Percentiles rank a stretch among this genome's conserved stretches.
Conservation (phyloP, 2,113 vertebrate species). For the Pterocles burchelli region DNA sequence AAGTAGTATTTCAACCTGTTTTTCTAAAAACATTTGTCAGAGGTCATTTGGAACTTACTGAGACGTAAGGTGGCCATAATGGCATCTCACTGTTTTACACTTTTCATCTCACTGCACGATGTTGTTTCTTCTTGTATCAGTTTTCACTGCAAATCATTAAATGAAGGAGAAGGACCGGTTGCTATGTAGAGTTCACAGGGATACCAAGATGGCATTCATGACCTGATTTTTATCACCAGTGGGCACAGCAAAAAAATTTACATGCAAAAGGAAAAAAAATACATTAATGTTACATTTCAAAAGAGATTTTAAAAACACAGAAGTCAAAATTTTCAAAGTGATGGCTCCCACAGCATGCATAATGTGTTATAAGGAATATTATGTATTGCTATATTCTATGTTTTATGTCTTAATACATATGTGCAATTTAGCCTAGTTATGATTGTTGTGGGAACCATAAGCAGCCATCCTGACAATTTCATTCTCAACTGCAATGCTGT, state of each 20-base stretch:
- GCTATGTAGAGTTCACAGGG: background rate
- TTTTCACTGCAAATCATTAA: background rate
- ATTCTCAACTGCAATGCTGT: background rate
- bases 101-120: background rate
- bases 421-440: background rate
- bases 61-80: background rate
- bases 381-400: background rate
- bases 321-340: conserved; percentile 12
- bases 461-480: conserved; percentile 9
- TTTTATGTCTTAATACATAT: conserved; percentile 6
- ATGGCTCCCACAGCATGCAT: conserved; percentile 12
- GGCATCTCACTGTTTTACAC: background rate
- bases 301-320: background rate
- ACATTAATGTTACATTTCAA: background rate
- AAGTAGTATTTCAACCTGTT: background rate
- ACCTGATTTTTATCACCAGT: conserved; percentile 13
- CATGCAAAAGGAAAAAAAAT: background rate
- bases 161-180: background rate
- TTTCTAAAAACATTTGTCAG: background rate
- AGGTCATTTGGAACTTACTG: background rate
- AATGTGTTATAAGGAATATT: conserved; percentile 7
- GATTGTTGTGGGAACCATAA: conserved; percentile 2
- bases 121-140: background rate
- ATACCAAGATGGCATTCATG: background rate
- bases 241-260: background rate